phyloP scores from a whole-genome alignment of 2,888 invertebrate genomes.

The Eutolmus rufibarbis region DNA sequence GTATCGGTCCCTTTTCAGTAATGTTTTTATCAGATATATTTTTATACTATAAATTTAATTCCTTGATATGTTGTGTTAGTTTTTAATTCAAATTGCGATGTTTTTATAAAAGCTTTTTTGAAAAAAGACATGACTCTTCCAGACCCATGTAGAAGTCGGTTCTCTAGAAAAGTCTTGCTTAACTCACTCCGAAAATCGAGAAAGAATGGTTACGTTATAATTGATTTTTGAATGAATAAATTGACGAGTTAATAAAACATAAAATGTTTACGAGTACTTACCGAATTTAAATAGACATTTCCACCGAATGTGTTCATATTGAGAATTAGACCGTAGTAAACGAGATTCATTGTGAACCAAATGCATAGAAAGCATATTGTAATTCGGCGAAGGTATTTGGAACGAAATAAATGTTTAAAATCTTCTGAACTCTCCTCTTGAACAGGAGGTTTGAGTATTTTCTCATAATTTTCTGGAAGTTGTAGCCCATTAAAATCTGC shows the following conservation, averaged over 20 bases:
- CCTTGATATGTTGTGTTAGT: no score
- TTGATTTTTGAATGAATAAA: not conserved
- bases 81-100: no score
- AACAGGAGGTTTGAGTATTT: conserved; percentile 68
- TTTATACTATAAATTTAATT: no score
- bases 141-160: no score
- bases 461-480: conserved; percentile 73
- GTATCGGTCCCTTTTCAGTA: no score
- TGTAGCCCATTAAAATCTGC: conserved; percentile 71
- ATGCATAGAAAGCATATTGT: conserved; percentile 75
- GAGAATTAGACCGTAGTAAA: conserved; percentile 68
- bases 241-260: no score
- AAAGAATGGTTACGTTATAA: not conserved
- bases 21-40: no score
- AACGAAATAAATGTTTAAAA: conserved; percentile 72
- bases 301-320: conserved; percentile 80
- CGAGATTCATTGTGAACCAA: conserved; percentile 74
- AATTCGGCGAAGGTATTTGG: conserved; percentile 70
- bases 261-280: conserved; percentile 58
- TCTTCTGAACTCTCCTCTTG: conserved; percentile 65
- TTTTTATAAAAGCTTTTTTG: no score
- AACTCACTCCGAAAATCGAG: not conserved
- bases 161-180: no score
- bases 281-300: conserved; percentile 76
- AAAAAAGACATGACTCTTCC: no score